These are phyloP conservation scores for Balanococcus diminutus DNA, from an alignment of 2,888 invertebrate genomes.

Conservation along the genomic window DNA sequence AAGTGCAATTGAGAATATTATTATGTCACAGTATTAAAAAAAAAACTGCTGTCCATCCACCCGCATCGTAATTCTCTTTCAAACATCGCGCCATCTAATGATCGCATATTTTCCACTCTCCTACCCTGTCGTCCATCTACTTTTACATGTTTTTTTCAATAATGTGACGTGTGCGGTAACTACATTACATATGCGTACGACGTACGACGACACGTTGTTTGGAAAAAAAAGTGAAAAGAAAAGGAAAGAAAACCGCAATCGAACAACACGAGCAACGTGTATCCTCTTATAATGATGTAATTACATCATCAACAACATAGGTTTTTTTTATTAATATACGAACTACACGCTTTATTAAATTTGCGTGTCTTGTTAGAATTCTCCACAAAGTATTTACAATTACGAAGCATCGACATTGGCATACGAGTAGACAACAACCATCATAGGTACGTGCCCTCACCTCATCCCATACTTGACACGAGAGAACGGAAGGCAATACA, in stretches of 20 bases:
- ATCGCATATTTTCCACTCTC: background rate
- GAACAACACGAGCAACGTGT: background rate
- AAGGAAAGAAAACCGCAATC: conserved; percentile 35
- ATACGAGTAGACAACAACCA: background rate
- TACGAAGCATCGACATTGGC: background rate
- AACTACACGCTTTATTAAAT: background rate
- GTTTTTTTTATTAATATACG: background rate
- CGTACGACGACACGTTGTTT: background rate
- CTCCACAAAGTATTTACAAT: background rate
- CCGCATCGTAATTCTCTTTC: conserved; percentile 41
- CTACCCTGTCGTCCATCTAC: too few relatives aligned
- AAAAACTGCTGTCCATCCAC: conserved; percentile 46
- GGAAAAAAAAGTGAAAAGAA: background rate
- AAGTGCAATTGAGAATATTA: conserved; percentile 48
- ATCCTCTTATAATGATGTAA: conserved; percentile 36
- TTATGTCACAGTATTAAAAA: conserved; percentile 31
- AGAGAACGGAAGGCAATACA: background rate
- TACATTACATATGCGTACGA: background rate
- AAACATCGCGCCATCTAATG: conserved; percentile 44
- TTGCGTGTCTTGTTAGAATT: conserved; percentile 7
- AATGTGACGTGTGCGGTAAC: conserved; percentile 24
- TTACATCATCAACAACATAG: conserved; percentile 8
- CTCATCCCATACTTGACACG: background rate
- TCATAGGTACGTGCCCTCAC: background rate
- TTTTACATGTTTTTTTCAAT: background rate